Conservation (phyloP, 1,140 invertebrate genomes). For the Pseudobourletiella spinata region DNA sequence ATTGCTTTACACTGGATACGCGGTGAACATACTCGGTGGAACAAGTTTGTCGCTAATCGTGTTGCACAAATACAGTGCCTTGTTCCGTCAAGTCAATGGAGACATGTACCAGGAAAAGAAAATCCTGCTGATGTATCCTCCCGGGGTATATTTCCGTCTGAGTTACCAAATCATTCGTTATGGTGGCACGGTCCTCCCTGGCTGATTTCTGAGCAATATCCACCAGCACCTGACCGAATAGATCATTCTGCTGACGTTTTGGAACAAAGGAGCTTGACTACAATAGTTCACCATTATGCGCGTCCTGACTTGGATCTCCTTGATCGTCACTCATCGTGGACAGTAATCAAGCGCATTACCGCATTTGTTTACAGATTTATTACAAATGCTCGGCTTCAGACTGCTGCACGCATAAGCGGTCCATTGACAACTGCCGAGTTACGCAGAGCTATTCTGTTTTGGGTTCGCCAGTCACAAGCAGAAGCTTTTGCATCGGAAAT, state of each 20-base stretch:
- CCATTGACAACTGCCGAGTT: neutral
- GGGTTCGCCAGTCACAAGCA: neutral
- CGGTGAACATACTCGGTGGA: constrained; percentile 32
- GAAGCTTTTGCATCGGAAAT: neutral
- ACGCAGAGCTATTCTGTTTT: neutral
- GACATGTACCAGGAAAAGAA: neutral
- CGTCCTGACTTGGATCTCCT: too few species aligned
- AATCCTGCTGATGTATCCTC: constrained; percentile 12
- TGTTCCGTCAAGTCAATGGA: neutral
- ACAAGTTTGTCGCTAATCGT: constrained; percentile 42
- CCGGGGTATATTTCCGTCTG: neutral
- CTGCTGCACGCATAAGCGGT: neutral
- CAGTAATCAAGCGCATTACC: too few species aligned
- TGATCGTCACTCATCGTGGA: too few species aligned
- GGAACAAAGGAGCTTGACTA: neutral
- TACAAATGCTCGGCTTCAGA: too few species aligned
- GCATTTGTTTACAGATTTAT: neutral
- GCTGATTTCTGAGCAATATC: neutral
- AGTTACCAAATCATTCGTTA: neutral
- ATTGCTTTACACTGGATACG: constrained; percentile 41
- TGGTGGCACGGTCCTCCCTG: constrained; percentile 12
- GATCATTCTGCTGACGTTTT: neutral
- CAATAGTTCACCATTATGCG: neutral
- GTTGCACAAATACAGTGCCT: constrained; percentile 37
- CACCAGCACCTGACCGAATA: neutral